phyloP scores from a whole-genome alignment of 92 coral and sea anemone species.

The Scolanthus callimorphus region DNA sequence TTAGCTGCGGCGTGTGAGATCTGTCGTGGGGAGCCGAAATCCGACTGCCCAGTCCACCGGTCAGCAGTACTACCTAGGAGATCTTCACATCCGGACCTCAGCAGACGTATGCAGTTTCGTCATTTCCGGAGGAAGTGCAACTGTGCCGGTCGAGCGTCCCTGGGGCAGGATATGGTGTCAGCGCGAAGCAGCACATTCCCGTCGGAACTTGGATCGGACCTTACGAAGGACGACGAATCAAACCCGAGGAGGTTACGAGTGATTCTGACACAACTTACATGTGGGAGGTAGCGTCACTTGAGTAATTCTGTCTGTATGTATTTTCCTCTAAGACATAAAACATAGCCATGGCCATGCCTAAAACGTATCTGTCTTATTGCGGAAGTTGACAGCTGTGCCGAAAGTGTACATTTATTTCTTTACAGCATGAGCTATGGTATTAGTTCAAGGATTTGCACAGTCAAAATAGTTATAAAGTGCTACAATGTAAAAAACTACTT shows the following conservation, averaged over 20 bases:
- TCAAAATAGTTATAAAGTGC: no score
- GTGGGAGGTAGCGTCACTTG: constrained; percentile 99
- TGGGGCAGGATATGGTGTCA: constrained; percentile 90
- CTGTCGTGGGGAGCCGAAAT: constrained; percentile 65
- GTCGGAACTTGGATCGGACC: constrained; percentile 99
- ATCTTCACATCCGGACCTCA: constrained; percentile 33
- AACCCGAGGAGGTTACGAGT: constrained; percentile 73
- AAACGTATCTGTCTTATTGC: no score
- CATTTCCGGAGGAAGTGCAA: constrained; percentile 95
- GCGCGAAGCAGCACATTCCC: constrained; percentile 93
- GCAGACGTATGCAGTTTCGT: constrained; percentile 79
- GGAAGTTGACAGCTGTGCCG: no score
- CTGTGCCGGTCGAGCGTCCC: constrained; percentile 91
- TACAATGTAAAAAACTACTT: no score
- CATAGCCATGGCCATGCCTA: no score
- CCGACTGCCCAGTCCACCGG: constrained; percentile 62
- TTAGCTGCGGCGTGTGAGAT: constrained; percentile 51
- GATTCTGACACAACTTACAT: constrained; percentile 84
- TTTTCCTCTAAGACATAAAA: no score
- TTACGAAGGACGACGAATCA: constrained; percentile 85
- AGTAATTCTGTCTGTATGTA: no score
- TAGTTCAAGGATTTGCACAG: no score
- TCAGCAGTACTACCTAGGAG: constrained; percentile 38
- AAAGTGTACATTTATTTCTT: no score
- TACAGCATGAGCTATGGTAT: no score